Percentiles rank a stretch among this genome's conserved stretches.
Conservation (phyloP, 2,888 invertebrate genomes). For the Acanthopleura granulata region DNA sequence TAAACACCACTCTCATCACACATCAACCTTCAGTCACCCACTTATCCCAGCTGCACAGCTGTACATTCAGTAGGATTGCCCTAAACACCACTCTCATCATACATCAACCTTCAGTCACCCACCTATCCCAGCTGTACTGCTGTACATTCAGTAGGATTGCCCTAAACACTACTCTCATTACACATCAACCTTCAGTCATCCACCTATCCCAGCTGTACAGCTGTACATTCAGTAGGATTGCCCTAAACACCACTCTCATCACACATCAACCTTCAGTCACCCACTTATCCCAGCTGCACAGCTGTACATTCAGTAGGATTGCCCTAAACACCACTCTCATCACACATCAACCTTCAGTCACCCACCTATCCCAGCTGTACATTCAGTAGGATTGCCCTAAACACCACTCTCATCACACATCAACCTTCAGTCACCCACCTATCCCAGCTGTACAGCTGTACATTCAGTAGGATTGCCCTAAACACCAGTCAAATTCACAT, state of each 20-base stretch:
- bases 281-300: background rate
- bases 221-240: constrained; percentile 80
- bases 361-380: constrained; percentile 77
- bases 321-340: constrained; percentile 79
- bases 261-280: background rate
- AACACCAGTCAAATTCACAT: background rate
- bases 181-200: constrained; percentile 24
- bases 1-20: background rate
- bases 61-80: constrained; percentile 80
- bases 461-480: background rate
- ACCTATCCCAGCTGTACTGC: background rate
- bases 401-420: constrained; percentile 72
- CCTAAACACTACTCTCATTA: constrained; percentile 78
- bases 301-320: constrained; percentile 73
- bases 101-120: background rate
- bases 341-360: constrained; percentile 1
- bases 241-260: constrained; percentile 75
- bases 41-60: constrained; percentile 83
- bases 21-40: constrained; percentile 54
- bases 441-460: background rate
- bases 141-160: constrained; percentile 75
- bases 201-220: constrained; percentile 83
- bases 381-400: constrained; percentile 81
- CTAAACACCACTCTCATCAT: constrained; percentile 74
- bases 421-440: background rate